Evolutionary conservation across 2,797 vertebrate species (phyloP), one percentile per base, ranked within the genome.

Genomic region (Lagodon rhomboides): DNA sequence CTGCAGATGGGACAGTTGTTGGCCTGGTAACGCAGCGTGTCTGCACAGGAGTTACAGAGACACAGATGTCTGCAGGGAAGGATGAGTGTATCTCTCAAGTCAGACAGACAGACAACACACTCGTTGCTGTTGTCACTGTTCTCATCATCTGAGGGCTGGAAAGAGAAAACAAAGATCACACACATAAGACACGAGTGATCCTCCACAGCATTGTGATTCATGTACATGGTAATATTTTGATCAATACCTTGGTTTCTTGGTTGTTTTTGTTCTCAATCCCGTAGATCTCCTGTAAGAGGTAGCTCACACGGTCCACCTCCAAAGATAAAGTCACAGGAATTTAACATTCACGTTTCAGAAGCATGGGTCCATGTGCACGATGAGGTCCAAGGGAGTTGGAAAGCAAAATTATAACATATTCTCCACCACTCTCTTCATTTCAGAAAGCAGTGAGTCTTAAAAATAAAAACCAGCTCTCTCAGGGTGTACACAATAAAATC

Each of bases 221-320:
- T 7, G 43, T 13, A 15, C 13, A 17, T 1, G 3, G 6, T 5
- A 15, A 27, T 3, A 8, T n/a, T 18, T 62, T 22, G 0, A 60
- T 11, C 20, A 16, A 46, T 53, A 99, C 98, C 98, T 99, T 99
- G 0, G 97, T 99, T 87, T 99, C 98, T 89, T 99, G 98, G 94
- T 98, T 99, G 95, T 98, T 99, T 91, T 99, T 99, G 93, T 99
- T 99, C 92, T 99, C 98, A 0, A 99, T 99, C 75, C 98, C 98
- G 0, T 99, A 99, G 92, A 99, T 99, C 95, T 99, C 98, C 95
- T 99, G 98, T 16, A 99, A 94, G 88, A 99, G 94, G 91, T 99
- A 99, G 94, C 98, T 99, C 89, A 99, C 98, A 34, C 98, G 96
- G 89, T 99, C 98, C 88, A 99, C 98, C 98, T 99, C 65, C 15